Evolutionary conservation across 2,888 invertebrate species (phyloP).

Genomic region (Formica aserva): DNA sequence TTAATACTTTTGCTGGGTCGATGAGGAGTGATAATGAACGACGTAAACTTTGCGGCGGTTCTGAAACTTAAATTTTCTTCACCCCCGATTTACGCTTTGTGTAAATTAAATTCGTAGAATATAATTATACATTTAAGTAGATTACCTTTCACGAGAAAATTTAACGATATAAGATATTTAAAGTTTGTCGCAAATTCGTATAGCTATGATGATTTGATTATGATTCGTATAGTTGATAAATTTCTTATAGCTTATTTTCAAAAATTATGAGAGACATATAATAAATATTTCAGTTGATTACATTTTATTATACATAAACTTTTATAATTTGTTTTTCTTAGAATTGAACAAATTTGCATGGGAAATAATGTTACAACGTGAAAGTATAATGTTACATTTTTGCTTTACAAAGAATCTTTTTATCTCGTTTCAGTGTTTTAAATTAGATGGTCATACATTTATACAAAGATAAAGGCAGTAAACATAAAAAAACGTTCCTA

Average conservation of each 20-base stretch:
- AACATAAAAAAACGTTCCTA: not conserved
- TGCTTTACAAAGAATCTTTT: not conserved
- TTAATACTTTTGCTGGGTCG: conserved; percentile 26
- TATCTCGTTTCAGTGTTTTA: not conserved
- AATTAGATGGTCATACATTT: conserved; percentile 15
- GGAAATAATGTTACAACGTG: conserved; percentile 1
- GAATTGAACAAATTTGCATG: not conserved
- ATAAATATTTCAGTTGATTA: conserved; percentile 14
- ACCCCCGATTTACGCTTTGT: not conserved
- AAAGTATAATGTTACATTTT: not conserved
- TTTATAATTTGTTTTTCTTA: not conserved
- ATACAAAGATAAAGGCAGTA: not conserved
- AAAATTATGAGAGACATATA: not conserved
- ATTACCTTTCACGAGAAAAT: conserved; percentile 16
- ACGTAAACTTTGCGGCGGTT: conserved; percentile 27
- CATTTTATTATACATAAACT: conserved; percentile 1
- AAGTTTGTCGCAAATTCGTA: conserved; percentile 15
- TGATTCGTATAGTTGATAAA: not conserved
- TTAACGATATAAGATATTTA: not conserved
- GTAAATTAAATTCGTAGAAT: conserved; percentile 33
- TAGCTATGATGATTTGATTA: not conserved
- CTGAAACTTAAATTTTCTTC: conserved; percentile 25
- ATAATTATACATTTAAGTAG: conserved; percentile 19
- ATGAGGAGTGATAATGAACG: conserved; percentile 30
- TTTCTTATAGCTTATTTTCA: conserved; percentile 1